phyloP scores from a whole-genome alignment of 2,797 vertebrate species.

The Gallirallus australis region DNA sequence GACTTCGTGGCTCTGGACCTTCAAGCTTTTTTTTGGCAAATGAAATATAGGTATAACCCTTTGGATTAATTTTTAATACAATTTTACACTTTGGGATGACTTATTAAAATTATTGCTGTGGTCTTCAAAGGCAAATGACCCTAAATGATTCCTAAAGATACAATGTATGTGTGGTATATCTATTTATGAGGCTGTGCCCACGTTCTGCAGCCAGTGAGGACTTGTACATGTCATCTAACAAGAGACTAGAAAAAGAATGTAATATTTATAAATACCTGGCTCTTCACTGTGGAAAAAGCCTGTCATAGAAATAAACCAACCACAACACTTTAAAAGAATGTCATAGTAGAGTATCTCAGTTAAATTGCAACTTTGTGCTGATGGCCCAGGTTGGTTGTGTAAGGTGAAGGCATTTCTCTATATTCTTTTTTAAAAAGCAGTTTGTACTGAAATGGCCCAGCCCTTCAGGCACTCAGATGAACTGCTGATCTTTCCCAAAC shows the following conservation, averaged over 20 bases:
- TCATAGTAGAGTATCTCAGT: neutral
- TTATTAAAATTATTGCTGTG: neutral
- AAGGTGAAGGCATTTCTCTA: neutral
- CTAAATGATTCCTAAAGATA: neutral
- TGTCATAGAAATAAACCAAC: neutral
- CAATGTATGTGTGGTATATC: neutral
- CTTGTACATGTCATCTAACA: neutral
- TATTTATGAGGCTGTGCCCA: rapidly evolving
- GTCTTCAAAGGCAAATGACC: neutral
- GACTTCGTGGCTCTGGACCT: neutral
- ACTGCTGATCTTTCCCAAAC: neutral
- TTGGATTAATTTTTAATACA: neutral
- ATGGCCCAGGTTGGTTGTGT: neutral
- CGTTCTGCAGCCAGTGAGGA: neutral
- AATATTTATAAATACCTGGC: neutral
- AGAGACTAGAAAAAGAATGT: neutral
- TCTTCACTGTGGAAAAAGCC: neutral
- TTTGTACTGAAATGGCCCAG: neutral
- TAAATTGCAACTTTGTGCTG: neutral
- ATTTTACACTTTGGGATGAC: neutral
- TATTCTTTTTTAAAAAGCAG: neutral
- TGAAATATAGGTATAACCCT: neutral
- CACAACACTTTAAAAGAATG: neutral
- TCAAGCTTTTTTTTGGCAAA: neutral
- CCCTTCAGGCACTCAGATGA: neutral